Conservation (phyloP, 2,888 invertebrate genomes). For the Tromatobia lineatoria region DNA sequence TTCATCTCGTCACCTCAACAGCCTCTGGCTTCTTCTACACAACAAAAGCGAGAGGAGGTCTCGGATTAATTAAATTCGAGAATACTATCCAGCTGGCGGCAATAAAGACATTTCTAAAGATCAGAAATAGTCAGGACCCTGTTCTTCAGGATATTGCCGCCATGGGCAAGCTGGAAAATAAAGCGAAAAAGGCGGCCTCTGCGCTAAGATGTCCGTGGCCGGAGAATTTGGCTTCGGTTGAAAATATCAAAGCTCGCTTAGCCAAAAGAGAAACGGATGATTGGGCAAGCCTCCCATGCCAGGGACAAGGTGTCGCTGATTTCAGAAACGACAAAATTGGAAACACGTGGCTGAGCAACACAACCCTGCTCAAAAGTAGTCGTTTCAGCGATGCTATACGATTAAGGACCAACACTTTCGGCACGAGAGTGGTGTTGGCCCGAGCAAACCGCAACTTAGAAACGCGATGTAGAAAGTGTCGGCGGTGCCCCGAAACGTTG, state of each 20-base stretch:
- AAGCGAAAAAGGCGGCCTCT: not conserved
- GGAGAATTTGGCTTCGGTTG: not conserved
- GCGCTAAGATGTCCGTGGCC: not conserved
- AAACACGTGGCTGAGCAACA: slow-evolving; percentile 15
- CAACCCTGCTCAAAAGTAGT: not conserved
- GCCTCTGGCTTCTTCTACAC: slow-evolving; percentile 28
- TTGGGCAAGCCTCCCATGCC: slow-evolving; percentile 10
- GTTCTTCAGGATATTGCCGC: no score
- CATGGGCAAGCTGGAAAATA: not conserved
- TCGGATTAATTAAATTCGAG: slow-evolving; percentile 29
- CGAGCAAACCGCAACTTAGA: not conserved
- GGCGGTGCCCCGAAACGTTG: not conserved
- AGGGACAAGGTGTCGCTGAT: slow-evolving; percentile 18
- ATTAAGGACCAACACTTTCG: not conserved
- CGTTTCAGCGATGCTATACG: not conserved
- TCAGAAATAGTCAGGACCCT: not conserved
- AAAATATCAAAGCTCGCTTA: not conserved
- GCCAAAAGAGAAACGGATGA: not conserved
- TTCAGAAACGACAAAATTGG: slow-evolving; percentile 32
- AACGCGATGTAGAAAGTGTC: not conserved
- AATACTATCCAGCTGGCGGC: not conserved
- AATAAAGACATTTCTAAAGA: not conserved
- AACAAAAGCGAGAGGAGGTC: not conserved
- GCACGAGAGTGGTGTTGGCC: not conserved
- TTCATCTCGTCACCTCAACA: not conserved